Evolutionary conservation across 2,797 vertebrate genomes (phyloP), one percentile per base, ranked within the genome.

Genomic region (Ataeniobius toweri): DNA sequence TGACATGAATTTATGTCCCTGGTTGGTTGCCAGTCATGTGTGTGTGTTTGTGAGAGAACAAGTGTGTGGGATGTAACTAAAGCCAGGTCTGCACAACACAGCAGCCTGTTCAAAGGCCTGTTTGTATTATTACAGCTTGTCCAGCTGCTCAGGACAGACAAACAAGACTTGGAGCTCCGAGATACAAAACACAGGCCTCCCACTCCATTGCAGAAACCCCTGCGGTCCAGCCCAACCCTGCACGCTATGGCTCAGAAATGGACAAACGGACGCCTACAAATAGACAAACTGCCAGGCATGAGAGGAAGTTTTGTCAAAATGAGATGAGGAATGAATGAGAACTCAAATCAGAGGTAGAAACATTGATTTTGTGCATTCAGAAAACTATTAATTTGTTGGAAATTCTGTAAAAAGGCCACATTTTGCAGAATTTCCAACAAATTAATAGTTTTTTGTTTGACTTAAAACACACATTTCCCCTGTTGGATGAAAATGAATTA

Each of bases 91-190:
- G 92, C 93, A 94, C 94, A 95, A 95, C 94, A 94, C 92, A 92
- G 92, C 91, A 90, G 91, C 91, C 89, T 93, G 94, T 95, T 95
- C 94, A 95, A 96, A 95, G 94, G 93, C 87, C 87, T 94, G 89
- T 96, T 96, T 95, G 94, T 96, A 95, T 96, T 96, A 94, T 96
- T 95, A 93, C 95, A 96, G 95, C 95, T 96, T 96, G 95, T 88
- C 93, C 95, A 95, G 95, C 95, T 96, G 95, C 93, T 94, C 86
- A 39, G 91, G 90, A 95, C 92, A 94, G 95, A 95, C 95, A 95
- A 95, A 95, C 95, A 96, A 92, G 93, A 91, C 94, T 95, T 89
- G 92, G 89, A 92, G 93, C 93, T 91, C 89, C 13, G 86, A 90
- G 92, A 94, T 88, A 89, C 92, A 93, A 92, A 93, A 94, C 88